Evolutionary conservation across 2,113 vertebrate species (phyloP).

Genomic region (Sebastes fasciatus): DNA sequence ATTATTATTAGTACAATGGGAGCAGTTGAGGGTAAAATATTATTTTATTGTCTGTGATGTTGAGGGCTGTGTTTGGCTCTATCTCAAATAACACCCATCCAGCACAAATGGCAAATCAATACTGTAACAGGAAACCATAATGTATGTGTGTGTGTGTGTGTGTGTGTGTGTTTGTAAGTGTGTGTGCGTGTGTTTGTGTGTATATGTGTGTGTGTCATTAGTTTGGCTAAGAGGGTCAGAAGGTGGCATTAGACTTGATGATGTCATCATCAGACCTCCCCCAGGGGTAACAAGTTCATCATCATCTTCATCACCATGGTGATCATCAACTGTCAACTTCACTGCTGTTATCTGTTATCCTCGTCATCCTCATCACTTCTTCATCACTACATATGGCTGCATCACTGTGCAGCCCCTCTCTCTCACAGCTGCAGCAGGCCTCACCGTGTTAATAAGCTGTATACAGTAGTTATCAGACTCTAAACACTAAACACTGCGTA

Average conservation of each 20-base stretch:
- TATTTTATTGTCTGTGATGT: constrained; percentile 36
- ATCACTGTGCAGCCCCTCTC: constrained; percentile 7
- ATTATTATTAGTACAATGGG: background rate
- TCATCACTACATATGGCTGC: constrained; percentile 8
- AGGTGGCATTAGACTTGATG: constrained; percentile 61
- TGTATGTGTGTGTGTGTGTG: constrained; percentile 47
- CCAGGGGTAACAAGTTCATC: constrained; percentile 32
- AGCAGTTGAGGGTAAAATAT: constrained; percentile 36
- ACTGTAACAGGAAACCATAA: constrained; percentile 77
- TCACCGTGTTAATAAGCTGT: background rate
- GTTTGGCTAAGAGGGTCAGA: constrained; percentile 61
- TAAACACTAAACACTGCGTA: background rate
- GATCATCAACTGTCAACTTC: background rate
- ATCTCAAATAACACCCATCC: constrained; percentile 74
- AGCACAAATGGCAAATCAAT: constrained; percentile 78
- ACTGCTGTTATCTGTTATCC: background rate
- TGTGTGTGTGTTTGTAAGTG: constrained; percentile 3
- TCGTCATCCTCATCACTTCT: background rate
- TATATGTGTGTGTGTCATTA: constrained; percentile 44
- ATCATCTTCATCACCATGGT: constrained; percentile 11
- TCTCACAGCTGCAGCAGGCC: constrained; percentile 29
- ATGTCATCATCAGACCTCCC: constrained; percentile 66
- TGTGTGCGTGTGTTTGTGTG: constrained; percentile 32
- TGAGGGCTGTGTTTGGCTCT: constrained; percentile 39
- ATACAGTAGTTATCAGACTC: background rate